These are phyloP conservation scores for Rallus crepitans DNA, from an alignment of 2,797 vertebrate genomes.

Conservation along the genomic window DNA sequence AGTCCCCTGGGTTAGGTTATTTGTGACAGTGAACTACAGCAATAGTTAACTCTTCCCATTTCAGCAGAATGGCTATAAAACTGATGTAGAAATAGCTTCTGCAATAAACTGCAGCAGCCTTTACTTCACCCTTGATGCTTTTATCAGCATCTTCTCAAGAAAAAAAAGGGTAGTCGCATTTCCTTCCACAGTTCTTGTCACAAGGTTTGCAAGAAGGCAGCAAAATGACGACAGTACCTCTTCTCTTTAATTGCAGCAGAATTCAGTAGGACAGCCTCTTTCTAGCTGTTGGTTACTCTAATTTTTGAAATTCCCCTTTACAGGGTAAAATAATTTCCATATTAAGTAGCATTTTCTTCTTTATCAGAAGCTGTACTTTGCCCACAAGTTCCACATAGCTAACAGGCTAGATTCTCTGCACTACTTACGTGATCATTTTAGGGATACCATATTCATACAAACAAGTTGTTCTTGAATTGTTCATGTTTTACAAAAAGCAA, in stretches of 20 bases:
- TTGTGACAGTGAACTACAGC: not conserved
- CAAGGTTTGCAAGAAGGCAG: not conserved
- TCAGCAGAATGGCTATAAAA: not conserved
- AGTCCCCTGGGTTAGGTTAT: not conserved
- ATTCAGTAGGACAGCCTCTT: not conserved
- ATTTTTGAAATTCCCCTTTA: not conserved
- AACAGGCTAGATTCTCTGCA: not conserved
- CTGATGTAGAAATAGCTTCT: not conserved
- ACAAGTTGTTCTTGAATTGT: not conserved
- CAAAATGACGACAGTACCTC: not conserved
- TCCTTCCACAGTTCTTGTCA: conserved; percentile 5
- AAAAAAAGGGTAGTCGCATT: not conserved
- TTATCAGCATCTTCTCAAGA: conserved; percentile 8
- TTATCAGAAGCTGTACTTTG: not conserved
- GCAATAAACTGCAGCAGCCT: not conserved
- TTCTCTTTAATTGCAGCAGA: not conserved
- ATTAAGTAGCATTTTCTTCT: not conserved
- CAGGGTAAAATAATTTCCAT: not conserved
- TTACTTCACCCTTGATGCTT: not conserved
- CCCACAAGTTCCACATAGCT: not conserved
- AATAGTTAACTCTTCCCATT: not conserved
- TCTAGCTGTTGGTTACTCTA: not conserved
- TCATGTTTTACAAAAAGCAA: not conserved
- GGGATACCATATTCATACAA: not conserved
- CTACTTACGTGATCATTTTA: not conserved